A percentile compares a stretch with the other conserved stretches of the same genome.
These are phyloP conservation scores for Rhopilema esculentum DNA, from an alignment of 30 jellyfish, hydroid and myxozoan genomes.

Conservation along the genomic window DNA sequence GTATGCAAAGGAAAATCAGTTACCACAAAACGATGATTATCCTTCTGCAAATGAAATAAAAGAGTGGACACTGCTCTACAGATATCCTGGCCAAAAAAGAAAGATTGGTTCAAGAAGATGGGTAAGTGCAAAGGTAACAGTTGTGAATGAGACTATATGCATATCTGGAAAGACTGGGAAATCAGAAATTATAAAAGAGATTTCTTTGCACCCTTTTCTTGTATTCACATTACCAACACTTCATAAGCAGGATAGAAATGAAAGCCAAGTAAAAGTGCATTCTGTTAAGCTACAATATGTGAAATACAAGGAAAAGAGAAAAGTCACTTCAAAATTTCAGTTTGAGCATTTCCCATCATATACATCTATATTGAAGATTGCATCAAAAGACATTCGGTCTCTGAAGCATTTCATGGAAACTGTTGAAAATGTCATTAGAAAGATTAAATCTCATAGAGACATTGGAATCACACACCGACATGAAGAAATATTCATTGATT, in stretches of 20 bases:
- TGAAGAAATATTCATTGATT: constrained; percentile 85
- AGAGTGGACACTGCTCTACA: constrained; percentile 81
- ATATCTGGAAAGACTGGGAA: constrained; percentile 36
- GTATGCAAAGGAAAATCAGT: background rate
- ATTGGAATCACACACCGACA: constrained; percentile 83
- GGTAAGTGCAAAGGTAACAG: constrained; percentile 70
- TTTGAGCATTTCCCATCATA: constrained; percentile 83
- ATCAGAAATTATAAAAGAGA: constrained; percentile 71
- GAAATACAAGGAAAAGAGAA: constrained; percentile 81
- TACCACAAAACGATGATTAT: constrained; percentile 62
- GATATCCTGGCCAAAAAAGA: constrained; percentile 72
- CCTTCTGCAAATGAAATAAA: constrained; percentile 31
- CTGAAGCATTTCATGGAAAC: constrained; percentile 68
- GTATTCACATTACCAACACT: constrained; percentile 79
- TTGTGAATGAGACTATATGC: constrained; percentile 61
- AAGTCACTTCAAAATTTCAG: constrained; percentile 39
- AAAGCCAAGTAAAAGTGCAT: constrained; percentile 66
- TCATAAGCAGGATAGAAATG: constrained; percentile 54
- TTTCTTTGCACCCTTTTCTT: constrained; percentile 85
- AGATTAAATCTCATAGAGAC: constrained; percentile 78
- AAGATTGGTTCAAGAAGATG: constrained; percentile 70
- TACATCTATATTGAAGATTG: constrained; percentile 83
- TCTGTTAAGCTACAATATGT: constrained; percentile 89
- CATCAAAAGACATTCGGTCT: constrained; percentile 49
- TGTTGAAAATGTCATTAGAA: constrained; percentile 81